These are phyloP conservation scores for Drosophila affinis DNA, from an alignment of 2,888 invertebrate genomes.

Conservation along the genomic window DNA sequence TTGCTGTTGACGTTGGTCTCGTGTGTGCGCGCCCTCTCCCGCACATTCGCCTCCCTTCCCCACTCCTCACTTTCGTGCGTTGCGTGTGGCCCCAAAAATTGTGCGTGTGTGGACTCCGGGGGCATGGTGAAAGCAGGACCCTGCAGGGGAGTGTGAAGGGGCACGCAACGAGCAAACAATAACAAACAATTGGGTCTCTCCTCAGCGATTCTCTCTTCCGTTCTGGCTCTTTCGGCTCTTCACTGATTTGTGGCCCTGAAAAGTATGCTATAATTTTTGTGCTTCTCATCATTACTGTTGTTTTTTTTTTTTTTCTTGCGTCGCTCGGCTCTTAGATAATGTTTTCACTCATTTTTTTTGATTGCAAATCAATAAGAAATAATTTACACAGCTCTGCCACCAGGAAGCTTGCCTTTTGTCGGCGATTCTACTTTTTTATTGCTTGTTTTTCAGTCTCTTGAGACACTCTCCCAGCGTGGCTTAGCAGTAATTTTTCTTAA, in stretches of 20 bases:
- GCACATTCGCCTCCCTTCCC: background rate
- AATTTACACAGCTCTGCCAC: background rate
- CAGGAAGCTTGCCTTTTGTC: background rate
- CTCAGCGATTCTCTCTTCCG: background rate
- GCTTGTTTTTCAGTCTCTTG: background rate
- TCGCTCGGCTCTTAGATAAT: background rate
- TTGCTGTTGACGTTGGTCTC: conserved; percentile 53
- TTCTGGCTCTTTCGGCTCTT: background rate
- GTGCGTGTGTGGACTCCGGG: conserved; percentile 26
- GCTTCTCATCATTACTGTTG: background rate
- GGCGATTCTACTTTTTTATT: background rate
- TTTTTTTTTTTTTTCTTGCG: background rate
- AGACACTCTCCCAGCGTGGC: background rate
- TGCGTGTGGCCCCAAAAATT: conserved; percentile 38
- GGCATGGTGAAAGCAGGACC: background rate
- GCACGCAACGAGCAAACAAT: conserved; percentile 74
- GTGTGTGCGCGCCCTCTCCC: conserved; percentile 31
- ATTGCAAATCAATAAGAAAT: background rate
- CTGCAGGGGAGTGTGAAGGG: background rate
- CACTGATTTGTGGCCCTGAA: conserved; percentile 5
- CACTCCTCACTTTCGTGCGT: conserved; percentile 12
- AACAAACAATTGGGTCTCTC: conserved; percentile 52
- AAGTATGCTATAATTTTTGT: background rate
- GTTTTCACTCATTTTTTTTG: background rate
- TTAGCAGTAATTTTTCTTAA: background rate